Evolutionary conservation across 2,797 vertebrate genomes (phyloP).

Genomic region (Galagoides demidoff): DNA sequence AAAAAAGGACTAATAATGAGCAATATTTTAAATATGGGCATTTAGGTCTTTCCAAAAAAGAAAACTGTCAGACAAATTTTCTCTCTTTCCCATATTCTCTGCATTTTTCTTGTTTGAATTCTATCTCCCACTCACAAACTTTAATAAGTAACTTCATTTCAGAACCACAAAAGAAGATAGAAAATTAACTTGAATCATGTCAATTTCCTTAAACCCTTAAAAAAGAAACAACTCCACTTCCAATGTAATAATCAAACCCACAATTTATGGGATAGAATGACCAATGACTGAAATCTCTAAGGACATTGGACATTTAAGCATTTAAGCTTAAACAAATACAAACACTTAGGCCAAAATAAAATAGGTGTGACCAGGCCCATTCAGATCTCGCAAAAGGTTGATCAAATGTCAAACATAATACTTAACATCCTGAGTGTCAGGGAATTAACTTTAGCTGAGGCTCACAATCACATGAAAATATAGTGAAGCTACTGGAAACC

Average conservation of each 20-base stretch:
- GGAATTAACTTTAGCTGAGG: constrained; percentile 28
- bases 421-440: constrained; percentile 27
- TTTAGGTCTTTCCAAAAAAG: constrained; percentile 42
- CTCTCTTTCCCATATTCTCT: neutral
- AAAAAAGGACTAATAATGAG: constrained; percentile 21
- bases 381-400: constrained; percentile 38
- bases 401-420: constrained; percentile 23
- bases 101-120: constrained; percentile 52
- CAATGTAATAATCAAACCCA: neutral
- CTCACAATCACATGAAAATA: constrained; percentile 32
- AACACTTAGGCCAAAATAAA: constrained; percentile 48
- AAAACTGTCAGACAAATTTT: constrained; percentile 33
- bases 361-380: constrained; percentile 23
- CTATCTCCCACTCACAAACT: neutral
- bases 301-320: neutral
- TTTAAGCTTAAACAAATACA: constrained; percentile 51
- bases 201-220: constrained; percentile 32
- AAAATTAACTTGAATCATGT: constrained; percentile 56
- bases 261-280: neutral
- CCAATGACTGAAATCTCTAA: constrained; percentile 45
- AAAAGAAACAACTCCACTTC: neutral
- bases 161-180: constrained; percentile 30
- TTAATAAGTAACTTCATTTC: constrained; percentile 33
- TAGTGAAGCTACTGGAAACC: constrained; percentile 20
- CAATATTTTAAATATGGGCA: constrained; percentile 54